A percentile compares a stretch with the other conserved stretches of the same genome.
phyloP scores from a whole-genome alignment of 1,140 invertebrate genomes.

The Himalopsyche phryganea region DNA sequence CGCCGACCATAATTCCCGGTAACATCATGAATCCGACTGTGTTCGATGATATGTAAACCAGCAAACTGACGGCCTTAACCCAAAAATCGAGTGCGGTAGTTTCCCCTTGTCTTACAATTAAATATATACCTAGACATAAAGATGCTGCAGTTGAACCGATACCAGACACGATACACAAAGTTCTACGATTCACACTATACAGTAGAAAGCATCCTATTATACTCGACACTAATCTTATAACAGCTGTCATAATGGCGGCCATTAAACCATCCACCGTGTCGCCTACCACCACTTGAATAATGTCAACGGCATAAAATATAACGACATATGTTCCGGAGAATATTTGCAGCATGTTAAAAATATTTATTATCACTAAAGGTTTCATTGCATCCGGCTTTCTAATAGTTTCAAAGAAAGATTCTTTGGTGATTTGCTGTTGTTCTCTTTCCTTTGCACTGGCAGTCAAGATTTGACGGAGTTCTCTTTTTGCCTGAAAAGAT shows the following conservation, averaged over 20 bases:
- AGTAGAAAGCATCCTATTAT: slow-evolving; percentile 61
- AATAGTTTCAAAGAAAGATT: slow-evolving; percentile 51
- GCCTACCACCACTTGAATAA: slow-evolving; percentile 57
- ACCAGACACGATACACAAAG: slow-evolving; percentile 61
- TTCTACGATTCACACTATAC: slow-evolving; percentile 58
- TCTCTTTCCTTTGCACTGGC: slow-evolving; percentile 51
- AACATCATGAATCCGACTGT: slow-evolving; percentile 68
- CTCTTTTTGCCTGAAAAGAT: slow-evolving; percentile 50
- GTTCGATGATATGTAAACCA: slow-evolving; percentile 66
- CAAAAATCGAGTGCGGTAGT: slow-evolving; percentile 43
- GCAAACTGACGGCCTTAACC: slow-evolving; percentile 53
- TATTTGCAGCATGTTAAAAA: slow-evolving; percentile 68
- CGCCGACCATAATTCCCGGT: slow-evolving; percentile 67
- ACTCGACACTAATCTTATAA: slow-evolving; percentile 60
- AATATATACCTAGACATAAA: slow-evolving; percentile 54
- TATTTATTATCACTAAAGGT: slow-evolving; percentile 65
- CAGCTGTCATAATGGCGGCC: slow-evolving; percentile 63
- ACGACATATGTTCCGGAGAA: slow-evolving; percentile 69
- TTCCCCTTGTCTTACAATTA: slow-evolving; percentile 46
- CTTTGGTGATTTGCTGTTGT: slow-evolving; percentile 41
- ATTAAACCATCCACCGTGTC: slow-evolving; percentile 47
- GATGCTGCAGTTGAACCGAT: slow-evolving; percentile 61
- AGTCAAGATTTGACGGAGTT: slow-evolving; percentile 54
- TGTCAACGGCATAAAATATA: slow-evolving; percentile 71
- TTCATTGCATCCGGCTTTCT: slow-evolving; percentile 59